Evolutionary conservation across 2,888 invertebrate genomes (phyloP), one percentile per base, ranked within the genome.

Genomic region (Sphinx pinastri): DNA sequence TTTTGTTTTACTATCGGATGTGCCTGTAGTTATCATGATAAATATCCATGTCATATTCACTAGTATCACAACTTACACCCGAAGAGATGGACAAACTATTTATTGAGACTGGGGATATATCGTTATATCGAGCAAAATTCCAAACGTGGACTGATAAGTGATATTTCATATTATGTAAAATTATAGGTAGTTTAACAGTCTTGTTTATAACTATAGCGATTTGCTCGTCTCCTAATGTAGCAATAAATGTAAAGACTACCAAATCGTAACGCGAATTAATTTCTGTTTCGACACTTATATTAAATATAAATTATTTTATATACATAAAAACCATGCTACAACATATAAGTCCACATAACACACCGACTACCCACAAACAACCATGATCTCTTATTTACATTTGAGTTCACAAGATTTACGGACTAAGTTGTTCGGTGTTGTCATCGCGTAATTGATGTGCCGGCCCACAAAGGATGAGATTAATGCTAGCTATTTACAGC

Each of bases 401-500:
- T 63, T 63, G 47, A 60, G 60, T 63, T 63, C 63, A 60, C 63
- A 63, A 63, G 63, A 63, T 63, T 63, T 47, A 63, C 63, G 63
- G 49, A 63, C 63, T 13, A 63, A 63, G 19, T 63, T 58, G 47
- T 19, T 16, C 63, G 47, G 47, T 47, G 63, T 63, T 55, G 57
- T 68, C 68, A 68, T 57, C 54, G 57, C 16, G 77, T 82, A 83
- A 87, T 85, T 85, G 82, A 86, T 84, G 83, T 77, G 72, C 70
- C 57, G 72, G 52, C 70, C 67, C 73, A 78, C 77, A 79, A 81
- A 78, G 77, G 72, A 63, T 63, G 81, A 83, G 84, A 87, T 84
- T 85, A 86, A 88, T 86, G 82, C 79, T 75, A 70, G 81, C 74
- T 74, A 76, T 79, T 81, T 75, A 77, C 76, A 79, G 76, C 76